Conservation (phyloP, 64 coral and sea anemone species). For the Catalaphyllia jardinei region DNA sequence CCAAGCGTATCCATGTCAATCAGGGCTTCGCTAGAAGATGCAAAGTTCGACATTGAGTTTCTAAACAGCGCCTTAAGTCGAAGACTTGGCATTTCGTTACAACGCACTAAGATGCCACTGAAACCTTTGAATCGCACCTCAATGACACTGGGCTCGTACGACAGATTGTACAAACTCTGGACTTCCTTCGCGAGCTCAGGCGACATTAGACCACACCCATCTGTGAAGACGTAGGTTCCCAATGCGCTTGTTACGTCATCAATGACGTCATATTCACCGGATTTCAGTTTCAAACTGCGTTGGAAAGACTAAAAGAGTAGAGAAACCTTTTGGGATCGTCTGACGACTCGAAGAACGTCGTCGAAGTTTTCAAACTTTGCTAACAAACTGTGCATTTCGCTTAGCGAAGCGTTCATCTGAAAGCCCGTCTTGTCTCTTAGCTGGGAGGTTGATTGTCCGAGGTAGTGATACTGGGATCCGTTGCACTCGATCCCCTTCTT, state of each 20-base stretch:
- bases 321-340: constrained; percentile 46
- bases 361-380: constrained; percentile 68
- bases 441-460: constrained; percentile 44
- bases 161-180: constrained; percentile 37
- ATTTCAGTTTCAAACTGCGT: constrained; percentile 38
- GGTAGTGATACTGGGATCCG: constrained; percentile 43
- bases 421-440: constrained; percentile 71
- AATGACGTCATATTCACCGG: constrained; percentile 53
- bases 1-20: constrained; percentile 57
- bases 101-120: constrained; percentile 55
- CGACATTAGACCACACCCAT: constrained; percentile 89
- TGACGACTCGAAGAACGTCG: constrained; percentile 33
- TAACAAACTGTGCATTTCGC: constrained; percentile 67
- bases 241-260: constrained; percentile 39
- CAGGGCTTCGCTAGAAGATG: constrained; percentile 28
- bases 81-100: constrained; percentile 32
- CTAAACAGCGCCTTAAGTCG: constrained; percentile 60
- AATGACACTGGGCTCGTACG: constrained; percentile 55
- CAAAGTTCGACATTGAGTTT: constrained; percentile 79
- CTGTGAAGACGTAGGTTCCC: constrained; percentile 57
- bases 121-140: constrained; percentile 70
- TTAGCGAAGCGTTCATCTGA: constrained; percentile 45
- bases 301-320: constrained; percentile 62
- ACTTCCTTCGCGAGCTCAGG: constrained; percentile 48
- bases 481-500: constrained; percentile 37